phyloP scores from a whole-genome alignment of 2,797 vertebrate species.

The Schizopygopsis malacanthus region DNA sequence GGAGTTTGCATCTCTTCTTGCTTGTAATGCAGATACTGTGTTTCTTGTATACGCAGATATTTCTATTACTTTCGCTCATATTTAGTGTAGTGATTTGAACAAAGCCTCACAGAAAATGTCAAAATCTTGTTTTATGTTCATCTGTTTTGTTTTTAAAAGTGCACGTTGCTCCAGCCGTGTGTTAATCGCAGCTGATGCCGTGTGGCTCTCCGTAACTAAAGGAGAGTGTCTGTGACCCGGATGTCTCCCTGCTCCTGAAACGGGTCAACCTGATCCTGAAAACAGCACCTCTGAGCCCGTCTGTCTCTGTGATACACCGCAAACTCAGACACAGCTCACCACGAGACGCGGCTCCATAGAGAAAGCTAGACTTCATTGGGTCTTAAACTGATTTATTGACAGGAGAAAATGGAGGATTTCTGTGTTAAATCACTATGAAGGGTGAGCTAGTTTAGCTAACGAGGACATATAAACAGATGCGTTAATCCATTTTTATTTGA shows the following conservation, averaged over 20 bases:
- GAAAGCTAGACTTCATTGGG: neutral
- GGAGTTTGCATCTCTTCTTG: too few relatives aligned
- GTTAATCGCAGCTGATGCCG: slow-evolving; percentile 45
- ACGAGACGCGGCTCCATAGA: neutral
- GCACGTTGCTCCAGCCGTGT: neutral
- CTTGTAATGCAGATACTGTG: too few relatives aligned
- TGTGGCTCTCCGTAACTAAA: slow-evolving; percentile 67
- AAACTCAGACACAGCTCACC: slow-evolving; percentile 48
- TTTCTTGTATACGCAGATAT: too few relatives aligned
- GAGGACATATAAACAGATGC: neutral
- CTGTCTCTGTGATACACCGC: slow-evolving; percentile 47
- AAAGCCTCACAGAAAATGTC: neutral
- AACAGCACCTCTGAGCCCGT: slow-evolving; percentile 57
- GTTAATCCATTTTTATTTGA: neutral
- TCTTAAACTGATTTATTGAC: neutral
- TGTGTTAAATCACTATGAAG: neutral
- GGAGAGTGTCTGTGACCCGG: slow-evolving; percentile 55
- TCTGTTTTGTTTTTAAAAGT: neutral
- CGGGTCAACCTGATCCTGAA: slow-evolving; percentile 66
- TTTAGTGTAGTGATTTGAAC: neutral
- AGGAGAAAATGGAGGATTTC: neutral
- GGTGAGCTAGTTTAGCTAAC: neutral
- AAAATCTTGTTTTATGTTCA: too few relatives aligned
- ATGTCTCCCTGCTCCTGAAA: slow-evolving; percentile 51
- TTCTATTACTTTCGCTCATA: too few relatives aligned